phyloP scores from a whole-genome alignment of 1,140 invertebrate species.

The Philotrypesis tridentata region DNA sequence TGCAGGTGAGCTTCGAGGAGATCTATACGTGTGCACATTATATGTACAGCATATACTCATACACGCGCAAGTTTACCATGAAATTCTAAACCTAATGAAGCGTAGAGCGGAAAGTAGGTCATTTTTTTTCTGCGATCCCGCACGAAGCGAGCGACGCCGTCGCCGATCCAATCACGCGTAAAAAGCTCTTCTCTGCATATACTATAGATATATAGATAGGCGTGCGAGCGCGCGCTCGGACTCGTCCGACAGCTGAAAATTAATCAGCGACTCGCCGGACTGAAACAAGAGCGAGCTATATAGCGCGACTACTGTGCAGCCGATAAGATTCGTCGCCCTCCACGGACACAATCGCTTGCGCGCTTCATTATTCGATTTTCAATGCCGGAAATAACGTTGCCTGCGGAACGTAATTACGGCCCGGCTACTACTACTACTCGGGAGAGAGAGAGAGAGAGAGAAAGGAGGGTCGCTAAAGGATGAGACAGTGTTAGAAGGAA shows the following conservation, averaged over 20 bases:
- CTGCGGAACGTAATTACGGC: conserved; percentile 31
- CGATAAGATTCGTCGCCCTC: conserved; percentile 27
- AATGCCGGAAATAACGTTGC: conserved; percentile 37
- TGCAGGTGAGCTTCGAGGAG: conserved; percentile 20
- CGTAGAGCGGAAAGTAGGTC: too few species aligned
- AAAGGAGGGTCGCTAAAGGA: neutral
- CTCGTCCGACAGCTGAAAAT: conserved; percentile 9
- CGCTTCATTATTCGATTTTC: conserved; percentile 38
- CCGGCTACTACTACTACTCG: neutral
- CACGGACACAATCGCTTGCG: neutral
- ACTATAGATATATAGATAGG: too few species aligned
- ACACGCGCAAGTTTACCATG: too few species aligned
- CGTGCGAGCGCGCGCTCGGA: neutral
- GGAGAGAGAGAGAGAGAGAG: neutral
- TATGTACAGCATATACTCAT: too few species aligned
- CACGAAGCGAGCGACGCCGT: too few species aligned
- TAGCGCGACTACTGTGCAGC: neutral
- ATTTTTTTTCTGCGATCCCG: too few species aligned
- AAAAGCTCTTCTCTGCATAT: neutral
- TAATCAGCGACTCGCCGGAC: conserved; percentile 15
- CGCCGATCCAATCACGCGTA: too few species aligned
- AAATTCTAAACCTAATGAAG: too few species aligned
- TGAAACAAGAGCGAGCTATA: conserved; percentile 20
- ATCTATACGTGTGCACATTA: too few species aligned
- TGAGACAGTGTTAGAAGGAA: neutral